These are phyloP conservation scores for Monarcha castaneiventris DNA, from an alignment of 2,113 vertebrate genomes.

Conservation along the genomic window DNA sequence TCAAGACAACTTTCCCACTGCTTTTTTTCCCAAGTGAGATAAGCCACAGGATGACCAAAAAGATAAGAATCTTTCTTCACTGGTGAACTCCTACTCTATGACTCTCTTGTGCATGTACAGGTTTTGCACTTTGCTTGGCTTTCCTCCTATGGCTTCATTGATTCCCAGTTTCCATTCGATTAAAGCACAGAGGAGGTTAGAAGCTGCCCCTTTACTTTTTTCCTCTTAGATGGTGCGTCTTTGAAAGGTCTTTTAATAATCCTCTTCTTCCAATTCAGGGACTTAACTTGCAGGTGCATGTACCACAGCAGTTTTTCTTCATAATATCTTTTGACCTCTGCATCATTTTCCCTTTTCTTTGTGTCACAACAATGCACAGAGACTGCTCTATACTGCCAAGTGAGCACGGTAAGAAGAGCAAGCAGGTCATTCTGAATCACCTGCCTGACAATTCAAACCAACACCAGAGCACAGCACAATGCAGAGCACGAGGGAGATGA, in stretches of 20 bases:
- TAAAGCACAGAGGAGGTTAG: neutral
- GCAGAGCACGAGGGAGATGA: neutral
- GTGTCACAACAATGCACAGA: neutral
- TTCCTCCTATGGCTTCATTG: neutral
- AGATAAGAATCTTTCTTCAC: neutral
- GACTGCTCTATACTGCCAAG: neutral
- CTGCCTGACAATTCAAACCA: neutral
- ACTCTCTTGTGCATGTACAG: neutral
- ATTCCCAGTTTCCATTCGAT: neutral
- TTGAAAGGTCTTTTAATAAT: neutral
- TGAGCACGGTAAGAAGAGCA: neutral
- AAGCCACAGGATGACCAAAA: neutral
- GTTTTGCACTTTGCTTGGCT: neutral
- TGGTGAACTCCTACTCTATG: neutral
- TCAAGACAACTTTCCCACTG: neutral
- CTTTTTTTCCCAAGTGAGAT: neutral
- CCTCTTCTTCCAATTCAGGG: rapidly evolving
- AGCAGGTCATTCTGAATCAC: neutral
- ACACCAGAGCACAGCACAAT: neutral
- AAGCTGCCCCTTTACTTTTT: neutral
- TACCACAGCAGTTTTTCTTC: neutral
- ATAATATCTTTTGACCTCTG: neutral
- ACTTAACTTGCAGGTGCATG: neutral
- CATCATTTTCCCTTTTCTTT: neutral
- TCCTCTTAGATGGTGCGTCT: neutral